These are phyloP conservation scores for Lates japonicus DNA, from an alignment of 2,797 vertebrate species.

Conservation along the genomic window DNA sequence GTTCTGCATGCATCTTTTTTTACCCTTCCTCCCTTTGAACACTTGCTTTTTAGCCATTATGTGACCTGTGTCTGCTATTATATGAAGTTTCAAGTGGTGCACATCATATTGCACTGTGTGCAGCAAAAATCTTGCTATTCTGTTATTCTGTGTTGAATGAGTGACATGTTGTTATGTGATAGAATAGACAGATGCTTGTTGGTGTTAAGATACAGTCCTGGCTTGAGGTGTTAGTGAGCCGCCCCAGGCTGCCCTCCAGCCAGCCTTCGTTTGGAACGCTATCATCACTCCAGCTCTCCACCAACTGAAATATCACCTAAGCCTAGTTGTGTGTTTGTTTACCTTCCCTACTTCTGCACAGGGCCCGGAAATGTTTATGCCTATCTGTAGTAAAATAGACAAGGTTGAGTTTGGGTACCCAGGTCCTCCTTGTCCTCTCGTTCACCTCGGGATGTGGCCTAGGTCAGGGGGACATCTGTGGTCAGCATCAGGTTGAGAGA, in stretches of 20 bases:
- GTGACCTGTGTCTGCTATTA: slow-evolving; percentile 43
- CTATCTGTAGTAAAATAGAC: slow-evolving; percentile 78
- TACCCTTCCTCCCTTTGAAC: slow-evolving; percentile 49
- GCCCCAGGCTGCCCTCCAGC: slow-evolving; percentile 81
- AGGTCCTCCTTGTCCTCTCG: slow-evolving; percentile 75
- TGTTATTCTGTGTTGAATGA: slow-evolving; percentile 64
- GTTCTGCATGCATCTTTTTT: slow-evolving; percentile 61
- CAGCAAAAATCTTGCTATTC: slow-evolving; percentile 53
- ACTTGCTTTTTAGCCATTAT: slow-evolving; percentile 38
- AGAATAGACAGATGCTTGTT: slow-evolving; percentile 81
- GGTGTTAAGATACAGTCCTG: slow-evolving; percentile 79
- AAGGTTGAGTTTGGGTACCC: slow-evolving; percentile 52
- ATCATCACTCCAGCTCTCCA: slow-evolving; percentile 74
- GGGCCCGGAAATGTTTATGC: slow-evolving; percentile 73
- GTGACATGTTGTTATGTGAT: slow-evolving; percentile 76
- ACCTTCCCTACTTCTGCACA: slow-evolving; percentile 69
- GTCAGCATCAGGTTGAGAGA: slow-evolving; percentile 83
- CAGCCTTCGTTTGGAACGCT: slow-evolving; percentile 72
- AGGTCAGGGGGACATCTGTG: slow-evolving; percentile 89
- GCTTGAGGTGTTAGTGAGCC: slow-evolving; percentile 80
- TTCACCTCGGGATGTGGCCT: slow-evolving; percentile 77
- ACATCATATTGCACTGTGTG: slow-evolving; percentile 43
- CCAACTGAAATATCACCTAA: slow-evolving; percentile 65
- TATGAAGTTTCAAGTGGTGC: slow-evolving; percentile 49
- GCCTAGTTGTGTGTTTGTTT: slow-evolving; percentile 76